phyloP scores from a whole-genome alignment of 2,888 invertebrate species.

The Mimachlamys varia region DNA sequence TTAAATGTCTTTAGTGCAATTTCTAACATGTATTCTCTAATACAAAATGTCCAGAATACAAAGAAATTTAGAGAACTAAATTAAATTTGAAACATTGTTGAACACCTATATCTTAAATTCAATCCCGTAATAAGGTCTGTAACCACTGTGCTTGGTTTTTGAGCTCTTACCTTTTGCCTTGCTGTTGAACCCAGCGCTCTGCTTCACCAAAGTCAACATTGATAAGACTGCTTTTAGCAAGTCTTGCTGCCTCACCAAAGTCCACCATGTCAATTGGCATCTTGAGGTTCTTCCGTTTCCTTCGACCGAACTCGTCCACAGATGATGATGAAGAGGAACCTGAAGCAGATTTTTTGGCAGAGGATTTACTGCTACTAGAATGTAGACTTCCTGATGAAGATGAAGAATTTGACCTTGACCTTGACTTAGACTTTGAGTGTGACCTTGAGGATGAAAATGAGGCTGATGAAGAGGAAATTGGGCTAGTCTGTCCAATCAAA shows the following conservation, averaged over 20 bases:
- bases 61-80: too few relatives aligned
- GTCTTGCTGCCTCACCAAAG: slow-evolving; percentile 76
- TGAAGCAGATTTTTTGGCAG: slow-evolving; percentile 48
- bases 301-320: slow-evolving; percentile 54
- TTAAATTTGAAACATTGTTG: too few relatives aligned
- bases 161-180: background rate
- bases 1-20: too few relatives aligned
- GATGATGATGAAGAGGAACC: slow-evolving; percentile 49
- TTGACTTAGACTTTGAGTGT: slow-evolving; percentile 46
- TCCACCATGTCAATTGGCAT: slow-evolving; percentile 69
- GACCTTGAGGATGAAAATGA: slow-evolving; percentile 45
- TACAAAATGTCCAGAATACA: too few relatives aligned
- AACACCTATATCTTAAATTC: too few relatives aligned
- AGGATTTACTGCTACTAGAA: slow-evolving; percentile 44
- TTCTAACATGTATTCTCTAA: too few relatives aligned
- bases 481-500: slow-evolving; percentile 41
- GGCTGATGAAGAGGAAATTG: slow-evolving; percentile 52
- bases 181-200: slow-evolving; percentile 48
- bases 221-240: slow-evolving; percentile 55
- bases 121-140: too few relatives aligned
- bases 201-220: slow-evolving; percentile 53
- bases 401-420: slow-evolving; percentile 42
- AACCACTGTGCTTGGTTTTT: too few relatives aligned
- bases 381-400: slow-evolving; percentile 44
- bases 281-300: slow-evolving; percentile 46